phyloP scores from a whole-genome alignment of 2,888 invertebrate genomes.

The Eupeodes luniger region DNA sequence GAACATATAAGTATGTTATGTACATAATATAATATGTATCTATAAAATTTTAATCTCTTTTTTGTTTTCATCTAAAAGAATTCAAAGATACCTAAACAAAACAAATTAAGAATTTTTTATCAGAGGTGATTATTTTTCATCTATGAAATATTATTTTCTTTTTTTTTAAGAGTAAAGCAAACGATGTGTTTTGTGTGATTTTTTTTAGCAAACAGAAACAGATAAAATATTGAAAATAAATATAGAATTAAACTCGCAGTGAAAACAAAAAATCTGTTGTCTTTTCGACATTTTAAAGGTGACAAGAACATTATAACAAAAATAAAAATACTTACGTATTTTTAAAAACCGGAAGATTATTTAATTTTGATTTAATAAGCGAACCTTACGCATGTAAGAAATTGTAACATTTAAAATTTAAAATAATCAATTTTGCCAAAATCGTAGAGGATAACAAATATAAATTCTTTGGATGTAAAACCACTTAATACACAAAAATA shows the following conservation, averaged over 20 bases:
- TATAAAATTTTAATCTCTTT: background rate
- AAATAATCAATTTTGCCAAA: background rate
- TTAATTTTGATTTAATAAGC: conserved; percentile 34
- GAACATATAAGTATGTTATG: too few relatives aligned
- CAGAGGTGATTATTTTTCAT: conserved; percentile 40
- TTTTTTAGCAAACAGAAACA: conserved; percentile 18
- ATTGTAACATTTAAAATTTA: background rate
- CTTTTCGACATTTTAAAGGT: conserved; percentile 45
- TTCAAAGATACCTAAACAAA: conserved; percentile 40
- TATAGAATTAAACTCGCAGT: conserved; percentile 5
- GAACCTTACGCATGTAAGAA: background rate
- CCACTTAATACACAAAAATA: background rate
- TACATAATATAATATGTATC: background rate
- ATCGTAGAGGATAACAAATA: background rate
- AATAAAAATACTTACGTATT: conserved; percentile 4
- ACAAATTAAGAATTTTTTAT: conserved; percentile 42
- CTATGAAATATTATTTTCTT: background rate
- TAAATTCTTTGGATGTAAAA: conserved; percentile 2
- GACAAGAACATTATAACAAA: conserved; percentile 29
- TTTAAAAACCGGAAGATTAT: conserved; percentile 29
- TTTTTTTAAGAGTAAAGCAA: background rate
- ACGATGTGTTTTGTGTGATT: conserved; percentile 26
- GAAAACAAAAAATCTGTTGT: conserved; percentile 26
- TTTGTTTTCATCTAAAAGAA: conserved; percentile 20
- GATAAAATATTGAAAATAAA: conserved; percentile 45